Base-by-base conservation (phyloP, 2,888 invertebrate genomes). In the Stenotaenia linearis region DNA sequence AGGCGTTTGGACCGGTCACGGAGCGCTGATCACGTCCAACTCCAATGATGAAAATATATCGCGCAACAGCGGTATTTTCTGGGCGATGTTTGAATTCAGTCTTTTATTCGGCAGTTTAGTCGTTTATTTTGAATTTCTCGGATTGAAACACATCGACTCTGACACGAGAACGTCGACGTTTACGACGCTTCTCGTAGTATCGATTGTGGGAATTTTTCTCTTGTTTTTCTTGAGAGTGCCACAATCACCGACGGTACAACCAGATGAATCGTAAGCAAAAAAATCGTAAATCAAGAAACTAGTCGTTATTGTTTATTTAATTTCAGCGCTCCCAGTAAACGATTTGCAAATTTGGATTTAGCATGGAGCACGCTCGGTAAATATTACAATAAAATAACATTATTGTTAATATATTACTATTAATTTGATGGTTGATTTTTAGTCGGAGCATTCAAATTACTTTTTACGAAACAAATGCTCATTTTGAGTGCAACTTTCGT, bases 101-200 rank as follows among this genome's bases (percentile, higher is more conserved):
- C 91, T 97, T 88, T 92, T 98, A 86, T 92, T 95, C 85, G 98
- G 98, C 79, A 98, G 98, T 85, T 88, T 97, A 35, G 98, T 97
- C 88, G 96, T 98, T 28, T 97, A 91, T 87, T 93, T 94, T 85
- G 91, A 93, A 85, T 97, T 99, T 88, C 91, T 91, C 89, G 93
- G 93, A 78, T 90, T 92, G 85, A 89, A 89, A 0, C 89, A 90
- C 45, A n/a, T n/a, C n/a, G 79, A 92, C 82, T 85, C 88, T 76
- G 88, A 88, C 10, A 93, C 93, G 0, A 89, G 97, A 25, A 90
- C 89, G 76, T 86, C 93, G 1, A 93, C 98, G 6, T 96, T 96
- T 86, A 91, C 91, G 79, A 95, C 93, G 0, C 88, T 99, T 78
- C 86, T 84, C 75, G 86, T 83, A 80, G 90, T 77, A 12, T 18